Base-by-base conservation (phyloP, 2,113 vertebrate genomes). In the Hypocryptadius cinnamomeus region DNA sequence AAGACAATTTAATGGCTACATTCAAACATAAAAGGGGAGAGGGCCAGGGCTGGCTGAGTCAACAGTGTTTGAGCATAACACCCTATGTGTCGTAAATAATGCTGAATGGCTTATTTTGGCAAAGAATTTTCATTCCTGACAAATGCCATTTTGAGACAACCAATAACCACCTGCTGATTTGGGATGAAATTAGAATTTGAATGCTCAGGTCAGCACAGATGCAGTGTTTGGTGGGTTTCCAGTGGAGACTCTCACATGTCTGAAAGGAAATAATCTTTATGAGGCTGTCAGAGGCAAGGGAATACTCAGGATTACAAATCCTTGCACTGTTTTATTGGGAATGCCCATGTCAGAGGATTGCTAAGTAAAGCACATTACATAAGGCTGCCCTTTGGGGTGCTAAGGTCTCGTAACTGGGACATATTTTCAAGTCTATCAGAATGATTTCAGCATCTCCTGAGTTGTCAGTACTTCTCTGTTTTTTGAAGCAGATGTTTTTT, bases 51-150 rank as follows among this genome's bases (percentile, higher is more conserved):
- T 91, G 77, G 16, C 54, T 64, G 61, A 76, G 37, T 72, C 65
- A 57, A 21, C 28, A 18, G 33, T 63, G 59, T 44, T 92, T 80
- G 56, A 56, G 48, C 25, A 33, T 60, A 72, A 78, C 33, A 15
- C n/a, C 30, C 71, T 10, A 15, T 28, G 1, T 25, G 45, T 72
- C 3, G 0, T 91, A 85, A 87, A 79, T 85, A 90, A 89, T 54
- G 8, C 50, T 73, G 74, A 87, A 87, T 44, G 35, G 78, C 65
- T 94, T 91, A 51, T 76, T 95, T 94, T 95, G 92, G 85, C 78
- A 94, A 82, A 96, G 71, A 90, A 87, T 93, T 83, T 63, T 79
- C 53, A 63, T 95, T 93, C 82, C 71, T 90, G 79, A 91, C 74
- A 94, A 85, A 85, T 85, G 31, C 59, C 51, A n/a, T 85, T 89